Evolutionary conservation across 2,113 vertebrate species (phyloP).

Genomic region (Thamnophis sirtalis): DNA sequence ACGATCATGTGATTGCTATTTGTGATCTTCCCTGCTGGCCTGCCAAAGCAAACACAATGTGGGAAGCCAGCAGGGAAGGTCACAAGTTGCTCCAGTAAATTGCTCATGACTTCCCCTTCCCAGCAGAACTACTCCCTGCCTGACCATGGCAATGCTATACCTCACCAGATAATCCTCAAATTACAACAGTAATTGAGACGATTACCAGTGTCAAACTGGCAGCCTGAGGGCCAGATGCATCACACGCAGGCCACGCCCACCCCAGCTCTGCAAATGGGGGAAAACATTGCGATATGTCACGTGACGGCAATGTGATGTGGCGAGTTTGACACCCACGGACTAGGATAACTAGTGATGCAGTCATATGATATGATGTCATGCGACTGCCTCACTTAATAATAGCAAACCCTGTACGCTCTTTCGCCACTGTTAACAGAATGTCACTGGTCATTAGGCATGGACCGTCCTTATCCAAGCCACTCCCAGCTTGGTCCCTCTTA

Average conservation of each 20-base stretch:
- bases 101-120: background rate
- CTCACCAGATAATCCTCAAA: background rate
- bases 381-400: background rate
- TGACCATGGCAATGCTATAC: background rate
- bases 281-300: too few species aligned
- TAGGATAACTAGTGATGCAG: background rate
- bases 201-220: too few species aligned
- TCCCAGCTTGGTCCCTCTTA: background rate
- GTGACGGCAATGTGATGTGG: fast-evolving
- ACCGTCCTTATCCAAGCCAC: background rate
- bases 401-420: background rate
- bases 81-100: background rate
- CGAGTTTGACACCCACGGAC: background rate
- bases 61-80: background rate
- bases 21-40: background rate
- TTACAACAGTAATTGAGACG: background rate
- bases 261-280: too few species aligned
- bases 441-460: background rate
- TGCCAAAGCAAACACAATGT: background rate
- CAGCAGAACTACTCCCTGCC: background rate
- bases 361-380: background rate
- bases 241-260: too few species aligned
- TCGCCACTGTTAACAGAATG: background rate
- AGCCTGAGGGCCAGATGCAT: too few species aligned
- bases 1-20: background rate